Percentiles rank a stretch among this genome's conserved stretches.
phyloP scores from a whole-genome alignment of 2,797 vertebrate species.

The Myotis myotis region DNA sequence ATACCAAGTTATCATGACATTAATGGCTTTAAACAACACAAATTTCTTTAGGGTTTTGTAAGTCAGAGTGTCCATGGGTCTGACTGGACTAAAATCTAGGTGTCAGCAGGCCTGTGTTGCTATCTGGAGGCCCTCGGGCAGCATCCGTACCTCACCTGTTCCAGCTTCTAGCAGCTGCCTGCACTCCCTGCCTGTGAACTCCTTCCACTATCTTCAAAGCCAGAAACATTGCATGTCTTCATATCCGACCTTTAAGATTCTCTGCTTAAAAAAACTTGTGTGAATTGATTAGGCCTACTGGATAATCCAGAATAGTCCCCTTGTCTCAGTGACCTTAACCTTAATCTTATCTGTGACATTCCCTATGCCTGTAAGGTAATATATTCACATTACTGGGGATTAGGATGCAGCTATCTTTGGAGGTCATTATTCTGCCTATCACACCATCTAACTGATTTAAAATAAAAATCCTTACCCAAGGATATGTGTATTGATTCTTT shows the following conservation, averaged over 20 bases:
- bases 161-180: background rate
- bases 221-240: background rate
- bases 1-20: background rate
- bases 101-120: background rate
- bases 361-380: background rate
- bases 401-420: background rate
- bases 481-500: background rate
- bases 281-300: background rate
- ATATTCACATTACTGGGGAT: background rate
- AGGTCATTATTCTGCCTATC: background rate
- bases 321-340: background rate
- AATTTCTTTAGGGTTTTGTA: background rate
- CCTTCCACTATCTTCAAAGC: background rate
- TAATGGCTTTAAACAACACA: background rate
- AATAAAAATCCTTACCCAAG: background rate
- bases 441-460: background rate
- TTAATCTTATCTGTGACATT: background rate
- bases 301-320: background rate
- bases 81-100: background rate
- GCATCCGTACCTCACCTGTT: background rate
- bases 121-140: background rate
- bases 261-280: background rate
- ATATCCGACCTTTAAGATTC: background rate
- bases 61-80: background rate
- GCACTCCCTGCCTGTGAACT: background rate